Percentiles rank a stretch among this genome's conserved stretches.
phyloP scores from a whole-genome alignment of 2,113 vertebrate species.

The Chrysochloris asiatica region DNA sequence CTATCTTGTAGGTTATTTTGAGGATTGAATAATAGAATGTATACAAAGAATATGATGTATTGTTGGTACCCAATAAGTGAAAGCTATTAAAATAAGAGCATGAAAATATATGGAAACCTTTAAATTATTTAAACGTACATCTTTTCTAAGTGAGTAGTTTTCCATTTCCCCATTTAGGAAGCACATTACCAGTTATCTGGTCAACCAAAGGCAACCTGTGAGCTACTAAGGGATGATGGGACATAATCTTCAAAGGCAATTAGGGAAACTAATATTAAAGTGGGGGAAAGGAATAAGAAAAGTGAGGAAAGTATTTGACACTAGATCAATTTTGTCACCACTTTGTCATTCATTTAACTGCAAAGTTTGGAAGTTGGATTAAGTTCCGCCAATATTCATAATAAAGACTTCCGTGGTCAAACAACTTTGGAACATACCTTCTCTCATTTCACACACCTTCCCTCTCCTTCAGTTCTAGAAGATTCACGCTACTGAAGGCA shows the following conservation, averaged over 20 bases:
- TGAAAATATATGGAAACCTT: not conserved
- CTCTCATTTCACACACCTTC: not conserved
- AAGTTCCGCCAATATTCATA: not conserved
- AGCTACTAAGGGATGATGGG: not conserved
- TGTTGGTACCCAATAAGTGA: not conserved
- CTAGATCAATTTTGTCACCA: not conserved
- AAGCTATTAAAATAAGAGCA: conserved; percentile 22
- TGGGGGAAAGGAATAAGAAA: not conserved
- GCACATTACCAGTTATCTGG: not conserved
- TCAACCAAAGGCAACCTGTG: not conserved
- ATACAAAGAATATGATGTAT: not conserved
- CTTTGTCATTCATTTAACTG: not conserved
- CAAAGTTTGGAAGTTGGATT: not conserved
- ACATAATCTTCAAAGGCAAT: not conserved
- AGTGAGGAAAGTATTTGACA: not conserved
- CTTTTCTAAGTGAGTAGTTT: too few relatives aligned
- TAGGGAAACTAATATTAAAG: not conserved
- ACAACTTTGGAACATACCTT: not conserved
- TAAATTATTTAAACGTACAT: not conserved
- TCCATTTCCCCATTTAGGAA: too few relatives aligned
- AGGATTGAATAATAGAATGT: not conserved
- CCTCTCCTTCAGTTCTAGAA: not conserved
- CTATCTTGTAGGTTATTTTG: too few relatives aligned
- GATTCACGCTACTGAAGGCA: not conserved
- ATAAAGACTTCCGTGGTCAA: not conserved